Percentiles rank a stretch among this genome's conserved stretches.
Evolutionary conservation across 92 coral and sea anemone species (phyloP).

Genomic region (Montipora capitata): DNA sequence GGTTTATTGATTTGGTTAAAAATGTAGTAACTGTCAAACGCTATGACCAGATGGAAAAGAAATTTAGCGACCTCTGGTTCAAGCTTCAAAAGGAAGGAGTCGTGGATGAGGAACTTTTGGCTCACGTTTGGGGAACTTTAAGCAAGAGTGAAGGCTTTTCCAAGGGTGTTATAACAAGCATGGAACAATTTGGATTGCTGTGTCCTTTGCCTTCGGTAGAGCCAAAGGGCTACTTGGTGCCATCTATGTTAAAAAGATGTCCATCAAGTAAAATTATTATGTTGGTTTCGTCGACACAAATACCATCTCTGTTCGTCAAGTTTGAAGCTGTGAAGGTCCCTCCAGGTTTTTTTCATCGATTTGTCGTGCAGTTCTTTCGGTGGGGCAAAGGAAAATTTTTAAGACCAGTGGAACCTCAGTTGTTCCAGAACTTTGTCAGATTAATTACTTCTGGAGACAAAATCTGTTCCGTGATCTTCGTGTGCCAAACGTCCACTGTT

Average conservation of each 20-base stretch:
- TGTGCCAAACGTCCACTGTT: conserved; percentile 21
- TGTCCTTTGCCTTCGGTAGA: conserved; percentile 25
- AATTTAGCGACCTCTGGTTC: conserved; percentile 19
- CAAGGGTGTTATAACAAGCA: conserved; percentile 27
- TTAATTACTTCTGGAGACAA: neutral
- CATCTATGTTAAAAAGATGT: conserved; percentile 53
- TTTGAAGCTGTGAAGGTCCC: conserved; percentile 58
- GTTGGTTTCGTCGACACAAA: neutral
- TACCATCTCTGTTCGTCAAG: conserved; percentile 51
- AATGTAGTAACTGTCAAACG: conserved; percentile 72
- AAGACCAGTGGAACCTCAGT: neutral
- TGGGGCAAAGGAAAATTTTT: conserved; percentile 32
- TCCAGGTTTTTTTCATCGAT: conserved; percentile 56
- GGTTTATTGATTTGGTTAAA: conserved; percentile 75
- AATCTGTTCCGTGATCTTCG: conserved; percentile 9
- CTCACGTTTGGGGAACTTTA: conserved; percentile 44
- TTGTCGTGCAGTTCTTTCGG: conserved; percentile 30
- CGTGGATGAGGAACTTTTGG: conserved; percentile 6
- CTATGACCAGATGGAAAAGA: neutral
- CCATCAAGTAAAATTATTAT: neutral
- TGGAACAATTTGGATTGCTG: conserved; percentile 65
- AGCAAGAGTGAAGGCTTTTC: neutral
- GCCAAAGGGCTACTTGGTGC: conserved; percentile 46
- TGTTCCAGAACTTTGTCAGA: conserved; percentile 62
- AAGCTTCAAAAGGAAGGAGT: conserved; percentile 63